Evolutionary conservation across 1,140 invertebrate species (phyloP), one percentile per base, ranked within the genome.

Genomic region (Psix sp.): DNA sequence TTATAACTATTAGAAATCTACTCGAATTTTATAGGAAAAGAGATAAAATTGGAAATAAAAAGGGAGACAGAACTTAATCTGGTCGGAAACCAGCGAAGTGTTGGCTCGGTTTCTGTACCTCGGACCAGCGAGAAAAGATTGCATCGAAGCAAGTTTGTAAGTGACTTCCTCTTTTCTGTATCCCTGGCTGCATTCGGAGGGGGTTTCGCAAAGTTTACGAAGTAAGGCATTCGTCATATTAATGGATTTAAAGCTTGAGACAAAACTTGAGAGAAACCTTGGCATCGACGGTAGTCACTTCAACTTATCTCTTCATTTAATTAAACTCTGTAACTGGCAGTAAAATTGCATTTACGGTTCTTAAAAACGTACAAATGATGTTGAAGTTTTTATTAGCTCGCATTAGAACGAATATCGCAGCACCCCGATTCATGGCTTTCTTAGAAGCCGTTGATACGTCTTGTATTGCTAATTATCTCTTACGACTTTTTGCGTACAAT

Each of bases 261-360:
- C 51, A 21, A 54, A 62, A 62, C 24, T 29, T 26, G 38, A 21
- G 36, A 38, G 20, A 59, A 29, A 31, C 36, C 15, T 11, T 33
- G 31, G 45, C 11, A 68, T 60, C 51, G 43, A 43, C 35, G 26
- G 20, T 36, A 14, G 49, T 17, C 49, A 20, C 48, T 35, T 68
- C 14, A 57, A 35, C 38, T 73, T 73, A 65, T 59, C 67, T 65
- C 60, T 48, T 59, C 45, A 65, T 73, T 73, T 73, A 59, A 73
- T 73, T 65, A 65, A 65, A 73, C 36, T 65, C 46, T 40, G 39
- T 21, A 65, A 65, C 45, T 17, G 60, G 16, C 20, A 51, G 31
- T 72, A 59, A 73, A 73, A 73, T 65, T 52, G 33, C 40, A 54
- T 66, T 73, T 73, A 73, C 35, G 60, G 39, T 63, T 54, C 31